phyloP scores from a whole-genome alignment of 2,888 invertebrate genomes.

The Tuta absoluta region DNA sequence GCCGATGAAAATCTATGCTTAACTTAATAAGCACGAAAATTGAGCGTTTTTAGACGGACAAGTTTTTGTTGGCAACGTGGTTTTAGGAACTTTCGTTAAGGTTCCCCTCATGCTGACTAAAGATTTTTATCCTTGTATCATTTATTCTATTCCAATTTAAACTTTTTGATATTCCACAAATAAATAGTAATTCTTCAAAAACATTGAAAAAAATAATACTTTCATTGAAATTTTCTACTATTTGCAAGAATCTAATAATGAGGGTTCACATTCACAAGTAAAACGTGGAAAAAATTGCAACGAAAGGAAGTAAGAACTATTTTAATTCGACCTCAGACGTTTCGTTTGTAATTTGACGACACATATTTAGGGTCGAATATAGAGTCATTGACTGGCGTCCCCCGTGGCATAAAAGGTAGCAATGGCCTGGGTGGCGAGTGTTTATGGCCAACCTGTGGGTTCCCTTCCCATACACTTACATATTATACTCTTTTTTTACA shows the following conservation, averaged over 20 bases:
- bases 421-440: constrained; percentile 51
- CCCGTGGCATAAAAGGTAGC: constrained; percentile 45
- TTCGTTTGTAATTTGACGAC: neutral
- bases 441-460: constrained; percentile 57
- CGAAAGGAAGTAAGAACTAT: no score
- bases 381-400: constrained; percentile 34
- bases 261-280: no score
- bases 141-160: no score
- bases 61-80: neutral
- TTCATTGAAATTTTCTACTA: no score
- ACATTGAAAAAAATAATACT: no score
- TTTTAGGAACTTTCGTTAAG: constrained; percentile 7
- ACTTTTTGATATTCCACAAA: no score
- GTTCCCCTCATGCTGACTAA: no score
- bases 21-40: constrained; percentile 42
- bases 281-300: no score
- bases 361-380: constrained; percentile 30
- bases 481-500: constrained; percentile 36
- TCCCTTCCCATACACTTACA: constrained; percentile 49
- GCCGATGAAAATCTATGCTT: constrained; percentile 45
- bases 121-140: no score
- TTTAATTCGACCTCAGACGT: no score
- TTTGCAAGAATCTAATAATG: no score
- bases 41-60: constrained; percentile 24
- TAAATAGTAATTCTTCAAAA: no score